Conservation (phyloP, 1,140 invertebrate genomes). For the Cephus cinctus region DNA sequence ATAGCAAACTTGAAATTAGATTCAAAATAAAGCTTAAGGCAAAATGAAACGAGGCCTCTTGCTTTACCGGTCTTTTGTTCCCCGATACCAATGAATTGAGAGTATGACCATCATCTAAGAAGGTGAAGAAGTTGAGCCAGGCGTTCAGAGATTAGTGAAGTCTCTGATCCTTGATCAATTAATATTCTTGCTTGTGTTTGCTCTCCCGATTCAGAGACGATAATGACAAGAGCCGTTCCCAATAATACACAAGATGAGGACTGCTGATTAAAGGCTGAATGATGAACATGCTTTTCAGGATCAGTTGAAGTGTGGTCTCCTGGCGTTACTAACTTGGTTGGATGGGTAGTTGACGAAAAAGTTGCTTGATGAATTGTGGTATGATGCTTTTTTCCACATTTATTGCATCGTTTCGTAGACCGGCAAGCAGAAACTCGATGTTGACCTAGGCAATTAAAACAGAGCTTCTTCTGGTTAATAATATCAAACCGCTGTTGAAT, state of each 20-base stretch:
- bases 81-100: slow-evolving; percentile 1
- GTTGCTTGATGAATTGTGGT: slow-evolving; percentile 9
- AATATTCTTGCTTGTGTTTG: slow-evolving; percentile 14
- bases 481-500: background rate
- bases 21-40: background rate
- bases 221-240: slow-evolving; percentile 1
- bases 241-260: background rate
- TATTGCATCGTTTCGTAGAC: slow-evolving; percentile 5
- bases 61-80: background rate
- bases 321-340: background rate
- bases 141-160: slow-evolving; percentile 20
- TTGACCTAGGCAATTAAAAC: slow-evolving; percentile 14
- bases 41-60: background rate
- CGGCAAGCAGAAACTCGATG: slow-evolving; percentile 5
- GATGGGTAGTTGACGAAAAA: no score
- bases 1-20: background rate
- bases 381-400: slow-evolving; percentile 15
- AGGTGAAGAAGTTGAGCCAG: slow-evolving; percentile 18
- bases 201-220: background rate
- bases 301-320: background rate
- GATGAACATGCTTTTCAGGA: background rate
- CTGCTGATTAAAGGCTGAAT: slow-evolving; percentile 1
- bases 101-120: background rate
- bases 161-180: slow-evolving; percentile 27
- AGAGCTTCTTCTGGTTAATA: slow-evolving; percentile 6